phyloP scores from a whole-genome alignment of 53 echinoderm and acorn worm species.

The Echinarachnius parma region DNA sequence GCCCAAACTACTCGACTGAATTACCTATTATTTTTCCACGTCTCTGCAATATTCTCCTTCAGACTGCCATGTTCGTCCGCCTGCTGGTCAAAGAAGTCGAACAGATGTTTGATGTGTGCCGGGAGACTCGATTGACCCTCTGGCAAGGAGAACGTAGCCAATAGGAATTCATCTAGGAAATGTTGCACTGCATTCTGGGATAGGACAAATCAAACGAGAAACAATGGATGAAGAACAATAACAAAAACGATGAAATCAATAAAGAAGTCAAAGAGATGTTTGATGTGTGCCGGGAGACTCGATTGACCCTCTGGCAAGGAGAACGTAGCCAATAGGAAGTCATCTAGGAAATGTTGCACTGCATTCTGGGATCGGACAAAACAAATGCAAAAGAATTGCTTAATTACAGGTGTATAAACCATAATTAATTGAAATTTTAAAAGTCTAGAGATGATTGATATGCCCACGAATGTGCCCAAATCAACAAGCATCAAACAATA shows the following conservation, averaged over 20 bases:
- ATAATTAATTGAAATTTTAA: no score
- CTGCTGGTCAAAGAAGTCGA: slow-evolving; percentile 30
- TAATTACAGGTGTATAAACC: no score
- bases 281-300: slow-evolving; percentile 32
- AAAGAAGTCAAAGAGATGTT: slow-evolving; percentile 39
- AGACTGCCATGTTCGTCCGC: slow-evolving; percentile 17
- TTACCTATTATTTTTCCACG: slow-evolving; percentile 39
- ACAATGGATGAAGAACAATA: no score
- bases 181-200: slow-evolving; percentile 39
- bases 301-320: slow-evolving; percentile 16
- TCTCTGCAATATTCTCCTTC: slow-evolving; percentile 20
- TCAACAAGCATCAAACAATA: no score
- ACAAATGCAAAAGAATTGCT: no score
- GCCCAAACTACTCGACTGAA: no score
- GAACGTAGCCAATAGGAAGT: slow-evolving; percentile 26
- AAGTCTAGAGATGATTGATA: no score
- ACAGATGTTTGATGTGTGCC: slow-evolving; percentile 35
- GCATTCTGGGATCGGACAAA: slow-evolving; percentile 41
- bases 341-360: slow-evolving; percentile 30
- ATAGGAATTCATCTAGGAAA: slow-evolving; percentile 28
- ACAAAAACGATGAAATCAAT: no score
- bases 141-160: slow-evolving; percentile 23
- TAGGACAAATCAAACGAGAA: no score
- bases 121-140: slow-evolving; percentile 18
- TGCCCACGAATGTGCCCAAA: no score